Conservation (phyloP, 2,888 invertebrate genomes). For the Melipona bicolor region DNA sequence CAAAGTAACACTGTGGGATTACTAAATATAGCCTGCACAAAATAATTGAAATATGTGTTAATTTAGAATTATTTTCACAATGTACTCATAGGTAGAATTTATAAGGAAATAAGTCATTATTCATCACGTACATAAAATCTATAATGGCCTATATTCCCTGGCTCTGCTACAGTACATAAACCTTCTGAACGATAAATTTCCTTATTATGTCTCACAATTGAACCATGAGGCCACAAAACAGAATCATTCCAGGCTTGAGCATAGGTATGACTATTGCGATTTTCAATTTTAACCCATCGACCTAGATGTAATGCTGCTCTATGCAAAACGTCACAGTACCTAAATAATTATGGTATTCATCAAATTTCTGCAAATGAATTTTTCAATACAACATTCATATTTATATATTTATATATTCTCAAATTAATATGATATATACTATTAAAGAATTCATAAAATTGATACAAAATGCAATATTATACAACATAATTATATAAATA, state of each 20-base stretch:
- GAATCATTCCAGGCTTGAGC: constrained; percentile 86
- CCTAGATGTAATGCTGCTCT: constrained; percentile 96
- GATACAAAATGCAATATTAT: not conserved
- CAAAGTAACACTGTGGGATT: constrained; percentile 93
- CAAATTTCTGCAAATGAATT: constrained; percentile 47
- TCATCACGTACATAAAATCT: constrained; percentile 92
- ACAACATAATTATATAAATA: constrained; percentile 8
- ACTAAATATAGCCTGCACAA: constrained; percentile 92
- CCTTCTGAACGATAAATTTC: constrained; percentile 91
- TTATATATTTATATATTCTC: not conserved
- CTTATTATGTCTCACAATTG: constrained; percentile 89
- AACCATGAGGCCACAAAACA: constrained; percentile 91
- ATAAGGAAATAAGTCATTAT: not conserved
- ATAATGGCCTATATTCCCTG: constrained; percentile 91
- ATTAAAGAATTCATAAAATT: not conserved
- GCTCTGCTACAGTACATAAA: constrained; percentile 93
- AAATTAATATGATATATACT: not conserved
- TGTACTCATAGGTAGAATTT: not conserved
- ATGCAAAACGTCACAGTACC: constrained; percentile 95
- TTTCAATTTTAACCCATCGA: constrained; percentile 88
- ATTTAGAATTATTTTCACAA: not conserved
- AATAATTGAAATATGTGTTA: constrained; percentile 57
- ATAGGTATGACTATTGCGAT: constrained; percentile 86
- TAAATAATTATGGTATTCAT: constrained; percentile 64
- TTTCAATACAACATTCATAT: constrained; percentile 30